These are phyloP conservation scores for Drosophila kikkawai DNA, from an alignment of 1,140 invertebrate species.

Conservation along the genomic window DNA sequence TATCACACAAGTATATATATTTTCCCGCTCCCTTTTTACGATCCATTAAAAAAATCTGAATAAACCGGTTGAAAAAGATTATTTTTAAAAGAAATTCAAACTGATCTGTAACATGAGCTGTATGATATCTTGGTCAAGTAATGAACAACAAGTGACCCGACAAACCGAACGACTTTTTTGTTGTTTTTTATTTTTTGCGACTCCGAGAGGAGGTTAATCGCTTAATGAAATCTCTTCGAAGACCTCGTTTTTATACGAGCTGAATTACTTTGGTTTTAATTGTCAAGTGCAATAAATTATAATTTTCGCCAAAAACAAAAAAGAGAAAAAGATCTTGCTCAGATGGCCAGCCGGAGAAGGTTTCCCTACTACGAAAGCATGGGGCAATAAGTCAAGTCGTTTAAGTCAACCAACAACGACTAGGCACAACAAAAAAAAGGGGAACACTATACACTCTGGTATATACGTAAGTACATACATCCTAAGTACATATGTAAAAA, in stretches of 20 bases:
- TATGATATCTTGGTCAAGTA: conserved; percentile 13
- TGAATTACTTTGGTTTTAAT: conserved; percentile 52
- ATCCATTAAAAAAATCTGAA: neutral
- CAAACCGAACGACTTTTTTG: conserved; percentile 9
- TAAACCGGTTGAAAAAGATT: neutral
- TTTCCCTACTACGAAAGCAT: conserved; percentile 25
- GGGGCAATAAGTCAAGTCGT: conserved; percentile 45
- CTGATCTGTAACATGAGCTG: conserved; percentile 6
- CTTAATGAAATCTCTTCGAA: conserved; percentile 41
- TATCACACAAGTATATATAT: too few species aligned
- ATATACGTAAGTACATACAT: conserved; percentile 7
- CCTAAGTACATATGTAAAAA: conserved; percentile 45
- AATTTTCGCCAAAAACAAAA: conserved; percentile 37
- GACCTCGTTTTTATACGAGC: conserved; percentile 2
- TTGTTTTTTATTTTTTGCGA: neutral
- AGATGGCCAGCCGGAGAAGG: conserved; percentile 37
- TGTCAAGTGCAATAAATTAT: conserved; percentile 52
- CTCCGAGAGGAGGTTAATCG: neutral
- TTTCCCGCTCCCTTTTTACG: neutral
- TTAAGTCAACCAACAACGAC: conserved; percentile 31
- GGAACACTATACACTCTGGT: conserved; percentile 1
- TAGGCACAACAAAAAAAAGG: neutral
- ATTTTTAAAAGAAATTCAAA: conserved; percentile 10
- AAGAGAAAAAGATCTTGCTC: conserved; percentile 31
- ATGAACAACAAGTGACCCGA: conserved; percentile 15